Base-by-base conservation (phyloP, 1,140 invertebrate genomes). In the Drosophila ogumai region DNA sequence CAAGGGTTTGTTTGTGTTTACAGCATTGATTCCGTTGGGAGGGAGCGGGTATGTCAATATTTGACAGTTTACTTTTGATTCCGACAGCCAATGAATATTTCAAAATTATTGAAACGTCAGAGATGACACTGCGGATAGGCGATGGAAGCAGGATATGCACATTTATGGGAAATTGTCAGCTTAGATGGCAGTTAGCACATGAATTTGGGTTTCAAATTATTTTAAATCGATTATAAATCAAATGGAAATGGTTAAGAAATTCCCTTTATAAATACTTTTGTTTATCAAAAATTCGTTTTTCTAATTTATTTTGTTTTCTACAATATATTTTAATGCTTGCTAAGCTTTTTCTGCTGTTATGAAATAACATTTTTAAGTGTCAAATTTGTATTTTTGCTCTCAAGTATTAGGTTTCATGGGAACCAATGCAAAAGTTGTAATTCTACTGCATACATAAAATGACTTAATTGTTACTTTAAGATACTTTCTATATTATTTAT, bases 61-160 rank as follows among this genome's bases (percentile, higher is more conserved):
- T 73, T 72, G 66, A 41, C 44, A 72, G 52, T 72, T 72, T 59
- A 41, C 68, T 56, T 71, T 72, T 69, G 66, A 55, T 59, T 72
- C 41, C 28, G 55, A 61, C 71, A 73, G 68, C 66, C 66, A 59
- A 49, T 73, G 50, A 58, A 61, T 72, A 49, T 68, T 68, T 66
- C 22, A 71, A 47, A 40, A 49, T 50, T 32, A 72, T 72, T 50
- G 57, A 31, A 68, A 50, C 66, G 52, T 34, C 49, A 10, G 34
- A 34, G 31, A 15, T 69, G 68, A 72, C 34, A 36, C 32, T 22
- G 38, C 32, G 46, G 15, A 28, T 60, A 43, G 32, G 28, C 7
- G 28, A 36, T 41, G 6, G 1, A 25, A 28, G 10, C 5, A 25
- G 12, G 22, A 12, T 31, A 6, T 34, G 6, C 19, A 32, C 10